Percentiles rank a stretch among this genome's conserved stretches.
phyloP scores from a whole-genome alignment of 2,797 vertebrate species.

The Aplochiton taeniatus region DNA sequence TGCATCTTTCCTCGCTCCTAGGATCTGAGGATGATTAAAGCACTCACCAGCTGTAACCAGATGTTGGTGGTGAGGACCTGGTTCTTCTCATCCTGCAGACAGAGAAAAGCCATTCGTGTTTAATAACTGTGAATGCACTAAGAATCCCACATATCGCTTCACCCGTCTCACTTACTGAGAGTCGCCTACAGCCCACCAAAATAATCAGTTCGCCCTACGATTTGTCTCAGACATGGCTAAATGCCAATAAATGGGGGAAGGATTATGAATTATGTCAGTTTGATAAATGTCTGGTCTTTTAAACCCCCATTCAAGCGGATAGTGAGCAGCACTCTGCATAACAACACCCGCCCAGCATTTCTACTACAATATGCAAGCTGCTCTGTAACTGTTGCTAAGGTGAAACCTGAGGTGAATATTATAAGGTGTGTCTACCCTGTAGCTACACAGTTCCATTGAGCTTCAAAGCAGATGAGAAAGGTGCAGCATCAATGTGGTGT shows the following conservation, averaged over 20 bases:
- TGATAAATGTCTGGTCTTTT: conserved; percentile 49
- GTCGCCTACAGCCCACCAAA: conserved; percentile 1
- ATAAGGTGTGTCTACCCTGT: not conserved
- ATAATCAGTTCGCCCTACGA: conserved; percentile 10
- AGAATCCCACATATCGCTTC: not conserved
- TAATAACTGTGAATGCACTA: not conserved
- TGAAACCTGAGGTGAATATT: not conserved
- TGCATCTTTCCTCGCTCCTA: not conserved
- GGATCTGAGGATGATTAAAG: not conserved
- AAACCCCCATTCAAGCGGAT: conserved; percentile 19
- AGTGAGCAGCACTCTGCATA: not conserved
- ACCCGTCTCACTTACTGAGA: not conserved
- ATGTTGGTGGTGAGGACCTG: conserved; percentile 70
- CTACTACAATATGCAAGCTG: conserved; percentile 27
- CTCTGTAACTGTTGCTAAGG: not conserved
- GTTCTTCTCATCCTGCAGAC: conserved; percentile 64
- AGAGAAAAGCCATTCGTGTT: not conserved
- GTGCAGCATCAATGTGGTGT: not conserved
- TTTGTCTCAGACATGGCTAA: conserved; percentile 14
- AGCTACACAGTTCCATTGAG: not conserved
- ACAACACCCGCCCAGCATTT: conserved; percentile 15
- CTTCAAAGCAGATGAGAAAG: not conserved
- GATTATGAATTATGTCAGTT: conserved; percentile 37
- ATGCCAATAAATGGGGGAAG: conserved; percentile 10
- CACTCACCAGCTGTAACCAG: conserved; percentile 69